A percentile compares a stretch with the other conserved stretches of the same genome.
These are phyloP conservation scores for Apostichopus leukothele DNA, from an alignment of 53 echinoderm and acorn worm species.

Conservation along the genomic window DNA sequence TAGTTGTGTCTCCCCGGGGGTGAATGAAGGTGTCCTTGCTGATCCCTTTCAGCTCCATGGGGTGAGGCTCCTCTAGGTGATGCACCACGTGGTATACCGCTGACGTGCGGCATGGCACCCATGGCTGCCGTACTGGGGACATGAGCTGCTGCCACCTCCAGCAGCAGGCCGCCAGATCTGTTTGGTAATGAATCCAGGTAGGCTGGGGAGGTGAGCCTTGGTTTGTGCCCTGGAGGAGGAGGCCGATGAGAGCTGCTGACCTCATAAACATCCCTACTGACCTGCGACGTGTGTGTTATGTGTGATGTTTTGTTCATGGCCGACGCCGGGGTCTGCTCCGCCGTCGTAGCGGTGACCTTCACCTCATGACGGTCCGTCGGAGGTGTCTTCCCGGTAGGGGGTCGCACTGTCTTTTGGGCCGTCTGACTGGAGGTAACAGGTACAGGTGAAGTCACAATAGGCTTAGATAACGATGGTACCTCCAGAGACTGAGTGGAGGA, in stretches of 20 bases:
- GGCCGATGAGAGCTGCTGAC: slow-evolving; percentile 6
- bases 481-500: not conserved
- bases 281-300: slow-evolving; percentile 39
- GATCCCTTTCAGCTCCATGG: slow-evolving; percentile 13
- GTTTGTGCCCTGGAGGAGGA: not conserved
- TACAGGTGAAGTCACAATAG: not conserved
- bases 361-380: slow-evolving; percentile 22
- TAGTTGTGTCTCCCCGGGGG: slow-evolving; percentile 50
- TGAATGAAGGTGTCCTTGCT: slow-evolving; percentile 33
- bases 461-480: not conserved
- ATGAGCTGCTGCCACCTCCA: slow-evolving; percentile 10
- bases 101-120: not conserved
- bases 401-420: slow-evolving; percentile 31
- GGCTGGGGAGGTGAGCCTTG: slow-evolving; percentile 21
- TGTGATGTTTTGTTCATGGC: slow-evolving; percentile 12
- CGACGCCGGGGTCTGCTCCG: not conserved
- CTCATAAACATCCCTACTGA: slow-evolving; percentile 20
- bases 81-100: slow-evolving; percentile 19
- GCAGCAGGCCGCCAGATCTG: slow-evolving; percentile 8
- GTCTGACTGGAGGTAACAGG: not conserved
- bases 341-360: slow-evolving; percentile 30
- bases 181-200: slow-evolving; percentile 13
- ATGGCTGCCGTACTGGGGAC: not conserved
- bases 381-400: slow-evolving; percentile 33
- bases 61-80: slow-evolving; percentile 32